These are phyloP conservation scores for Lagocephalus sceleratus DNA, from an alignment of 2,797 vertebrate species.

Conservation along the genomic window DNA sequence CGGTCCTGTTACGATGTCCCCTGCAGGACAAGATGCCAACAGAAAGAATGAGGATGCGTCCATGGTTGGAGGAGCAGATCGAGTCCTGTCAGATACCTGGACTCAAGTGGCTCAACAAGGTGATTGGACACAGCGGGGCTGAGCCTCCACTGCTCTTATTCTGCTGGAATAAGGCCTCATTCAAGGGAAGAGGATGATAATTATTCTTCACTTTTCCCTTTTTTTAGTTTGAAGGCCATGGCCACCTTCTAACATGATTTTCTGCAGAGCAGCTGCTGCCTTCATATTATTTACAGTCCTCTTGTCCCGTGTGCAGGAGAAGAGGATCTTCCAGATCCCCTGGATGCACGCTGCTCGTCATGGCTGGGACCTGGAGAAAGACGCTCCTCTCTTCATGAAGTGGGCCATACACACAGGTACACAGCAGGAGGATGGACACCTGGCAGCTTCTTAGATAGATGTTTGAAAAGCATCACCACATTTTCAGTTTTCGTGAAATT, in stretches of 20 bases:
- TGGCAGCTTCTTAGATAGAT: no score
- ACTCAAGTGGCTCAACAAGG: slow-evolving; percentile 94
- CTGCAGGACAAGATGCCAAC: slow-evolving; percentile 83
- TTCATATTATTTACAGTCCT: no score
- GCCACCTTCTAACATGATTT: no score
- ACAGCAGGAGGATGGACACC: no score
- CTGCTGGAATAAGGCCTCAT: no score
- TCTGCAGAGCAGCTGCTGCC: no score
- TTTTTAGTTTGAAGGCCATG: no score
- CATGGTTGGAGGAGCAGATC: slow-evolving; percentile 97
- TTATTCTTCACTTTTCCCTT: no score
- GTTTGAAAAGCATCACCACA: no score
- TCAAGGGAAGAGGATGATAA: no score
- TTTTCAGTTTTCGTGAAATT: no score
- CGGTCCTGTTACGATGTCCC: not conserved
- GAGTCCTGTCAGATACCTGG: slow-evolving; percentile 91
- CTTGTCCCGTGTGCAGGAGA: slow-evolving; percentile 77
- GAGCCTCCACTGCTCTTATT: no score
- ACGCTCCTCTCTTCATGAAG: slow-evolving; percentile 96
- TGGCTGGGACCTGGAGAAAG: slow-evolving; percentile 97
- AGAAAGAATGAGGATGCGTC: slow-evolving; percentile 97
- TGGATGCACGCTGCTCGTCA: slow-evolving; percentile 99
- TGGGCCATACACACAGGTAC: slow-evolving; percentile 98
- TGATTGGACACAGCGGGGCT: slow-evolving; percentile 48
- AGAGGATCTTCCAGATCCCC: slow-evolving; percentile 97